Conservation (phyloP, 2,113 vertebrate genomes). For the Trochalopteron elliotii region DNA sequence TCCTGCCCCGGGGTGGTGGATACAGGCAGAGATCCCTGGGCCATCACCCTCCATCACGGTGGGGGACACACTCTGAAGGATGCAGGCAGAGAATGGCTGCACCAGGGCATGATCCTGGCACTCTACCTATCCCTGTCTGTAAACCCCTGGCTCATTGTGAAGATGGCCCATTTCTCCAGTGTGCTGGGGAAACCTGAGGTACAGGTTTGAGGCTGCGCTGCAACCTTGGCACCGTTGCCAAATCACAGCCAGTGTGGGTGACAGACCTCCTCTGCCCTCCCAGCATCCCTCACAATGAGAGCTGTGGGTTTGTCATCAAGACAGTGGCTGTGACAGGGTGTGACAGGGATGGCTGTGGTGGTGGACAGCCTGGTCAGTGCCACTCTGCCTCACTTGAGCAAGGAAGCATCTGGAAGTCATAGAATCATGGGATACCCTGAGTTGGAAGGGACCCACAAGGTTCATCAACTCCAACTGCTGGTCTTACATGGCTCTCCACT, state of each 20-base stretch:
- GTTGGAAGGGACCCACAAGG: not conserved
- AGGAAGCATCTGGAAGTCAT: not conserved
- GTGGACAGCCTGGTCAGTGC: rapidly evolving
- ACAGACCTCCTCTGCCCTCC: not conserved
- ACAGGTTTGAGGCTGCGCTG: not conserved
- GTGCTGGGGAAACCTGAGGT: not conserved
- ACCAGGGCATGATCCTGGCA: not conserved
- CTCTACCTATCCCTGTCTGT: rapidly evolving
- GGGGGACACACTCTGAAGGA: not conserved
- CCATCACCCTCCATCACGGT: rapidly evolving
- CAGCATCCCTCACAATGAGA: rapidly evolving
- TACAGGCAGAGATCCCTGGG: not conserved
- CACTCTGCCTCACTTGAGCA: rapidly evolving
- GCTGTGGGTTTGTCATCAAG: not conserved
- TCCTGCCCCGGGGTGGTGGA: rapidly evolving
- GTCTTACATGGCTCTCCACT: too few relatives aligned
- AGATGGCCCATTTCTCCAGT: rapidly evolving
- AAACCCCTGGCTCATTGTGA: rapidly evolving
- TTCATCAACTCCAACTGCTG: not conserved
- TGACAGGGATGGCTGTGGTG: rapidly evolving
- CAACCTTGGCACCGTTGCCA: rapidly evolving
- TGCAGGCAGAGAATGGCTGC: not conserved
- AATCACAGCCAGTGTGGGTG: rapidly evolving
- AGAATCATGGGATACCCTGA: not conserved
- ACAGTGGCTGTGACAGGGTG: not conserved